Conservation (phyloP, 2,888 invertebrate species). For the Cataglyphis rosenhaueri region DNA sequence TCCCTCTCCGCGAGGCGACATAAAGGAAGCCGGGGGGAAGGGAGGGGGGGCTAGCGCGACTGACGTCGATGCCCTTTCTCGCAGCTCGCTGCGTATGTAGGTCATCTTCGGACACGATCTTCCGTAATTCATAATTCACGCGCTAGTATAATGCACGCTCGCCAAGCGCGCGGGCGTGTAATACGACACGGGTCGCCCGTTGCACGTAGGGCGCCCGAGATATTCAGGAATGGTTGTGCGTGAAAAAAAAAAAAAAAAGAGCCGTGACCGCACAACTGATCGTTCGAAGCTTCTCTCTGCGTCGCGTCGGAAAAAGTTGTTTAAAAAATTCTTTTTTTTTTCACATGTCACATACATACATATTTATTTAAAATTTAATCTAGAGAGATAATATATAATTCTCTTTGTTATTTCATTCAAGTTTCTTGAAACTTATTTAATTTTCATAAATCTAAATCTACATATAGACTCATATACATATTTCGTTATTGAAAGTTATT, state of each 20-base stretch:
- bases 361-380: background rate
- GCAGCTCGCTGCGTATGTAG: slow-evolving; percentile 81
- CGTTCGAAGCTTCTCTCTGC: background rate
- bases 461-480: background rate
- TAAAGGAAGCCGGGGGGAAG: slow-evolving; percentile 65
- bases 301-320: background rate
- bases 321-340: background rate
- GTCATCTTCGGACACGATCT: slow-evolving; percentile 82
- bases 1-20: slow-evolving; percentile 56
- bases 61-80: slow-evolving; percentile 80
- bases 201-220: slow-evolving; percentile 16
- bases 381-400: background rate
- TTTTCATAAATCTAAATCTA: background rate
- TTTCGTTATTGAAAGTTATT: background rate
- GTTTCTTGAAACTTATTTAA: background rate
- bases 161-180: slow-evolving; percentile 54
- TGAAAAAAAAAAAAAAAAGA: slow-evolving; percentile 20
- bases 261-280: background rate
- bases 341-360: background rate
- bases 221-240: background rate
- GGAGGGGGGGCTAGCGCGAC: slow-evolving; percentile 60
- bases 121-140: slow-evolving; percentile 78
- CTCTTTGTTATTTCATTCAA: background rate
- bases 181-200: slow-evolving; percentile 50
- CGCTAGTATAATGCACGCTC: slow-evolving; percentile 64